These are phyloP conservation scores for Cheilosia vulpina DNA, from an alignment of 2,888 invertebrate genomes.

Conservation along the genomic window DNA sequence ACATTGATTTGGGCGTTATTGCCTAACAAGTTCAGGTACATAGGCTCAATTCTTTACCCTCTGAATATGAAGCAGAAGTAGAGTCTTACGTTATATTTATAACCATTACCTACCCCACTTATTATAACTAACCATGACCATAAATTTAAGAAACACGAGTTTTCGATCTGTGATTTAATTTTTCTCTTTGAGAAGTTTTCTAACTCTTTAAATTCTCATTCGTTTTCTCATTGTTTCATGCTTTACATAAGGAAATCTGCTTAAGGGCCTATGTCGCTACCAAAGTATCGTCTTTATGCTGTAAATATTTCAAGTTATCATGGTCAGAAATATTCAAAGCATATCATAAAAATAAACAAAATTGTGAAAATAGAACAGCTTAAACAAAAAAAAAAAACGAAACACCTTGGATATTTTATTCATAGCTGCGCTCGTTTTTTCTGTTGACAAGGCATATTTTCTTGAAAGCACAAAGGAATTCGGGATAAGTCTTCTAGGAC, in stretches of 20 bases:
- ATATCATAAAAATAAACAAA: slow-evolving; percentile 31
- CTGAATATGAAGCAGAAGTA: too few relatives aligned
- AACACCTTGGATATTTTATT: slow-evolving; percentile 65
- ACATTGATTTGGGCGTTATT: too few relatives aligned
- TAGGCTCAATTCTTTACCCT: too few relatives aligned
- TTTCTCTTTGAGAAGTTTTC: too few relatives aligned
- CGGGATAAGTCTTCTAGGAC: slow-evolving; percentile 46
- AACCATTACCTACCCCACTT: too few relatives aligned
- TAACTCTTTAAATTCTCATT: not conserved
- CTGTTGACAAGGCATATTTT: slow-evolving; percentile 55
- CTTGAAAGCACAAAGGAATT: slow-evolving; percentile 55
- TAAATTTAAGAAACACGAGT: too few relatives aligned
- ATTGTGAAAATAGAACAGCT: slow-evolving; percentile 15
- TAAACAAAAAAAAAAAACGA: slow-evolving; percentile 31
- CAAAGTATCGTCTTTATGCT: not conserved
- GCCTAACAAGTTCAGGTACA: too few relatives aligned
- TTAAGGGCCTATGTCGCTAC: not conserved
- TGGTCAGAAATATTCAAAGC: slow-evolving; percentile 17
- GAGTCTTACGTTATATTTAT: too few relatives aligned
- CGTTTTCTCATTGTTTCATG: too few relatives aligned
- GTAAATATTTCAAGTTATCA: slow-evolving; percentile 14
- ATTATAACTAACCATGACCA: too few relatives aligned
- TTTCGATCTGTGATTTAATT: too few relatives aligned
- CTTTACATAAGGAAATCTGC: not conserved
- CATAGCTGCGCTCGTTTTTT: slow-evolving; percentile 47